Evolutionary conservation across 2,888 invertebrate genomes (phyloP).

Genomic region (Tortrix viridana): DNA sequence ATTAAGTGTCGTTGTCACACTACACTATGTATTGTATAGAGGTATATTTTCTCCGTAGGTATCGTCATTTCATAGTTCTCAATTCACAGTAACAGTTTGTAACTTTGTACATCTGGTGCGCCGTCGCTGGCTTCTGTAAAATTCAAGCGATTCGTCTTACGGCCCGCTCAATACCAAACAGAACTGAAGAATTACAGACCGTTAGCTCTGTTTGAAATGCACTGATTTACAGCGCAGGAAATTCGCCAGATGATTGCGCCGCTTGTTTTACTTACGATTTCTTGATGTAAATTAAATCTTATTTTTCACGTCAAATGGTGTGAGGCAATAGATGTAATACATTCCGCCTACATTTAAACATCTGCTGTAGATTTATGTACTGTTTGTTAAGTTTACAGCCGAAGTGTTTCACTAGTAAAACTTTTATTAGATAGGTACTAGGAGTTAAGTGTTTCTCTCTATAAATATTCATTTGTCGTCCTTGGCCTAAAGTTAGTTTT

Average conservation of each 20-base stretch:
- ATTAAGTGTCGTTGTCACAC: too few relatives aligned
- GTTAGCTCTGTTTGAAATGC: slow-evolving; percentile 33
- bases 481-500: slow-evolving; percentile 1
- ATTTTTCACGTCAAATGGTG: slow-evolving; percentile 19
- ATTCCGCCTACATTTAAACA: slow-evolving; percentile 27
- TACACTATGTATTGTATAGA: too few relatives aligned
- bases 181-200: slow-evolving; percentile 32
- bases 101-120: background rate
- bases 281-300: slow-evolving; percentile 22
- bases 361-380: slow-evolving; percentile 19
- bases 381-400: slow-evolving; percentile 19
- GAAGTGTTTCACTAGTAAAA: slow-evolving; percentile 13
- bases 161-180: slow-evolving; percentile 13
- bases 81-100: slow-evolving; percentile 1
- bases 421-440: slow-evolving; percentile 5
- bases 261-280: slow-evolving; percentile 32
- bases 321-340: slow-evolving; percentile 23
- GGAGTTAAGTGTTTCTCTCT: slow-evolving; percentile 8
- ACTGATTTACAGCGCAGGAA: slow-evolving; percentile 37
- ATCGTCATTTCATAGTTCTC: background rate
- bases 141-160: slow-evolving; percentile 30
- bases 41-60: background rate
- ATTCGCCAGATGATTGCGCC: slow-evolving; percentile 25
- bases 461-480: background rate
- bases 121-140: background rate